Base-by-base conservation (phyloP, 2,888 invertebrate genomes). In the Scaptomyza flava region DNA sequence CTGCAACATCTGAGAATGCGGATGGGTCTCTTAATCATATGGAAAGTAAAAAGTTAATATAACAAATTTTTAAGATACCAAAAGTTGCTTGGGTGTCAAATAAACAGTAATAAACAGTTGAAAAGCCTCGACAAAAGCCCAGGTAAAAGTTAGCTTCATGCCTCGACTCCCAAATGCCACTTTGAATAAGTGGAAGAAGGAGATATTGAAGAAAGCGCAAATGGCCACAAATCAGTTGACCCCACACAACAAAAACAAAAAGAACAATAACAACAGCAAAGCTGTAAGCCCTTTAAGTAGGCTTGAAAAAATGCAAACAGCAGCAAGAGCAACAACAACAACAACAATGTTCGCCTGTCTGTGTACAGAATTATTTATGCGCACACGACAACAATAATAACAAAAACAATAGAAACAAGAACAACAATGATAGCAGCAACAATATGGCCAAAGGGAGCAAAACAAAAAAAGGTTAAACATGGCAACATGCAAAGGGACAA, bases 291-390 rank as follows among this genome's bases (percentile, higher is more conserved):
- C 51, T 61, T 67, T 41, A 65, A 56, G 65, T 79, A 67, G 67
- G 70, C 70, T 54, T 43, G 17, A 45, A 58, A 68, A 58, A 69
- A 63, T 48, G 59, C 30, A 38, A 68, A 38, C 47, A 47, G 38
- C 61, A 53, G 41, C 48, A 71, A 52, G 34, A 48, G 20, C 54
- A 57, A 30, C 47, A n/a, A n/a, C 58, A 56, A 54, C 51, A 69
- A 51, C 46, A 53, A 34, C 36, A 61, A 38, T 68, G 62, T 30
- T 64, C 66, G 67, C 51, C 51, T 68, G 57, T 68, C 54, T 70
- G 61, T 57, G 51, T 62, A 57, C 31, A 66, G 75, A 77, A 83
- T 81, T 80, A 86, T 87, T 86, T 81, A 82, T 81, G 77, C 65
- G 51, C 68, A 45, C 51, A 72, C 68, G 53, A 78, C 60, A 68